These are phyloP conservation scores for Silurus meridionalis DNA, from an alignment of 2,113 vertebrate species.

Conservation along the genomic window DNA sequence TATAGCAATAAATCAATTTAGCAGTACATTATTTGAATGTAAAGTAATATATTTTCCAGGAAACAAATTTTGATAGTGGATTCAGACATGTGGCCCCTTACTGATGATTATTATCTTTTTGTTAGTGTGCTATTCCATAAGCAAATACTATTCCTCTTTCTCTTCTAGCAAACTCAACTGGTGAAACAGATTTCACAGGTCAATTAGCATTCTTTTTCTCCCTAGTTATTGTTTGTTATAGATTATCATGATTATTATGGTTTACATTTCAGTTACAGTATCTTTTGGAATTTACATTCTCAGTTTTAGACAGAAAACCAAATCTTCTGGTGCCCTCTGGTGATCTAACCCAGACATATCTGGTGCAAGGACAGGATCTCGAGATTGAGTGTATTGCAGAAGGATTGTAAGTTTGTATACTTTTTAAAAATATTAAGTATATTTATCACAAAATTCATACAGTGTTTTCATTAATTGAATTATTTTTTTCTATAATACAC, in stretches of 20 bases:
- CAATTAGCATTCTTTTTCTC: background rate
- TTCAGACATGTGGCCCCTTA: background rate
- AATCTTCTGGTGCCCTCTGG: constrained; percentile 83
- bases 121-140: background rate
- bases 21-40: background rate
- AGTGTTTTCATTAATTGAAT: background rate
- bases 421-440: background rate
- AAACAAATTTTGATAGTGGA: background rate
- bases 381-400: constrained; percentile 90
- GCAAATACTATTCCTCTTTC: background rate
- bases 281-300: background rate
- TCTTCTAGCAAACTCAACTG: constrained; percentile 8
- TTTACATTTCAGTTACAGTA: background rate
- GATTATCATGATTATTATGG: background rate
- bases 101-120: background rate
- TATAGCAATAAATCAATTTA: background rate
- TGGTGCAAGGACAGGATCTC: constrained; percentile 82
- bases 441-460: background rate
- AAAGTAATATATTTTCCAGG: background rate
- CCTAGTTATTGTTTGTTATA: background rate
- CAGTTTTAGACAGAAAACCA: constrained; percentile 74
- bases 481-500: background rate
- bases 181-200: constrained; percentile 8
- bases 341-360: constrained; percentile 70
- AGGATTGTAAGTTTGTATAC: constrained; percentile 85